Evolutionary conservation across 2,888 invertebrate species (phyloP).

Genomic region (Julus scandinavius): DNA sequence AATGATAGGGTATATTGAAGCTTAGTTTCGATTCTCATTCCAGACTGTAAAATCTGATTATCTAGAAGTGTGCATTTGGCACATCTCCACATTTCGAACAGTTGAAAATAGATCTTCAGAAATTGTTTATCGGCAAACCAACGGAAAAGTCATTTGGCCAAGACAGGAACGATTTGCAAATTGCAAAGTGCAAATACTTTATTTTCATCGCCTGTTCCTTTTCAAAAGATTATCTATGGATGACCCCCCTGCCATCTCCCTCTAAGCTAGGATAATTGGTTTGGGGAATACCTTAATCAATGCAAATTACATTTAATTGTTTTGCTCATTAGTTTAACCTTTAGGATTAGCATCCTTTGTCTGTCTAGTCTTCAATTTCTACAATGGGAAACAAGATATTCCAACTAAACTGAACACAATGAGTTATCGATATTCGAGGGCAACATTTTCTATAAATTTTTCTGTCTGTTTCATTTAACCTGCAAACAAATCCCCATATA

Average conservation of each 20-base stretch:
- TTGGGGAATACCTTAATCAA: neutral
- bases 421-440: neutral
- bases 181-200: neutral
- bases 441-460: neutral
- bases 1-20: neutral
- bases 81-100: neutral
- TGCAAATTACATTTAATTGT: neutral
- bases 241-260: too few species aligned
- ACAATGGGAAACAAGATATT: neutral
- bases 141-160: neutral
- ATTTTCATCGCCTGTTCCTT: neutral
- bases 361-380: neutral
- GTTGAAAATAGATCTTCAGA: neutral
- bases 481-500: neutral
- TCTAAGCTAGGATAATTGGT: neutral
- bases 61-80: neutral
- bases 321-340: neutral
- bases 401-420: neutral
- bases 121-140: slow-evolving; percentile 19
- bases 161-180: neutral
- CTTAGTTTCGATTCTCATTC: neutral
- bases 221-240: neutral
- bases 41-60: neutral
- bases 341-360: neutral
- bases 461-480: neutral